Evolutionary conservation across 1,140 invertebrate species (phyloP).

Genomic region (Dendroctonus ponderosae): DNA sequence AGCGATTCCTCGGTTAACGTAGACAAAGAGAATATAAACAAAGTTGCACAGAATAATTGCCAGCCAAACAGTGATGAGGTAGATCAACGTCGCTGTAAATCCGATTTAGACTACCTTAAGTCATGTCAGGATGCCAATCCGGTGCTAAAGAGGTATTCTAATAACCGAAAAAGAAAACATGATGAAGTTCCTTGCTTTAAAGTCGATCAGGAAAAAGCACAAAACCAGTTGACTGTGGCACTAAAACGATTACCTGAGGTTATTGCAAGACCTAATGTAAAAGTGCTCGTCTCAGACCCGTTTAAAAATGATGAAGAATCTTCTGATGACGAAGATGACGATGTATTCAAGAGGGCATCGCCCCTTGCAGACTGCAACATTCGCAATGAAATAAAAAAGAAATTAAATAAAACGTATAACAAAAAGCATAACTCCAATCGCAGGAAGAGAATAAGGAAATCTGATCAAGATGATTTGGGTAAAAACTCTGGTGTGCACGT

Average conservation of each 20-base stretch:
- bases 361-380: background rate
- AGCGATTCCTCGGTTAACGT: too few relatives aligned
- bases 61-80: too few relatives aligned
- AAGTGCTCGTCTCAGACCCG: slow-evolving; percentile 3
- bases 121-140: background rate
- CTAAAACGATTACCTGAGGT: slow-evolving; percentile 12
- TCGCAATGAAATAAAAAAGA: background rate
- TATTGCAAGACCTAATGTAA: slow-evolving; percentile 1
- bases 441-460: slow-evolving; percentile 7
- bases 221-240: background rate
- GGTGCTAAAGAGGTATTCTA: slow-evolving; percentile 16
- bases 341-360: background rate
- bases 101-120: background rate
- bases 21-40: too few relatives aligned
- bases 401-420: too few relatives aligned
- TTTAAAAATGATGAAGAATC: background rate
- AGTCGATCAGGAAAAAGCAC: slow-evolving; percentile 22
- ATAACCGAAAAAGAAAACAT: slow-evolving; percentile 25
- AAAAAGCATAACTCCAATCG: too few relatives aligned
- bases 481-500: slow-evolving; percentile 4
- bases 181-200: slow-evolving; percentile 28
- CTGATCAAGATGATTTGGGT: background rate
- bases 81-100: too few relatives aligned
- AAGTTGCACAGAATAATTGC: too few relatives aligned
- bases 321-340: background rate